These are phyloP conservation scores for Watsonalla cultraria DNA, from an alignment of 2,888 invertebrate species.

Conservation along the genomic window DNA sequence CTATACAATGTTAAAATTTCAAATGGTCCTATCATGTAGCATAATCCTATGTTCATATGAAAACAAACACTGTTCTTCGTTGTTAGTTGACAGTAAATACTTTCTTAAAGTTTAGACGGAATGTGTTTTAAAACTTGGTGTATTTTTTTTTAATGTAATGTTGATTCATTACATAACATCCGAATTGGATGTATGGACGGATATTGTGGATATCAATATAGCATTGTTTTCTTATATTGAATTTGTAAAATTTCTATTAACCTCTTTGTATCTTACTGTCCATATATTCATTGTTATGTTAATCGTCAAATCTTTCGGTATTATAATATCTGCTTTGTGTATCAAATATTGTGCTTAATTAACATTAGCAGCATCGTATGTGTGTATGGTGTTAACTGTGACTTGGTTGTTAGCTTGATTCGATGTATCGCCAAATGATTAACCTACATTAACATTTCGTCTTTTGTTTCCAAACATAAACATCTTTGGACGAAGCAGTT, in stretches of 20 bases:
- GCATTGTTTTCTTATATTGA: no score
- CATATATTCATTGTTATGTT: no score
- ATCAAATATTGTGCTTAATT: not conserved
- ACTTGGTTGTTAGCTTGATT: conserved; percentile 2
- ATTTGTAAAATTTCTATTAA: no score
- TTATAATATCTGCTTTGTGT: not conserved
- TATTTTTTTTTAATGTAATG: not conserved
- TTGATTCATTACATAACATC: no score
- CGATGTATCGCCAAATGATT: conserved; percentile 16
- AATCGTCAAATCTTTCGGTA: not conserved
- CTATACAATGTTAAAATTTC: no score
- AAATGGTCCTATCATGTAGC: no score
- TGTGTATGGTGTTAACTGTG: not conserved
- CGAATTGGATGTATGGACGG: no score
- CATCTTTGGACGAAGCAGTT: conserved; percentile 68
- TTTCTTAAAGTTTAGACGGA: not conserved
- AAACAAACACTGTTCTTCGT: no score
- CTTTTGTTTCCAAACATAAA: conserved; percentile 66
- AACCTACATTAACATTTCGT: conserved; percentile 51
- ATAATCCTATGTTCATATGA: no score
- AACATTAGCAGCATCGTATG: not conserved
- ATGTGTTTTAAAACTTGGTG: not conserved
- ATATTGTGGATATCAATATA: no score
- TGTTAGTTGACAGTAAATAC: no score
- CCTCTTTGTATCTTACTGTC: no score